phyloP scores from a whole-genome alignment of 1,140 invertebrate species.

The Caerostris extrusa region DNA sequence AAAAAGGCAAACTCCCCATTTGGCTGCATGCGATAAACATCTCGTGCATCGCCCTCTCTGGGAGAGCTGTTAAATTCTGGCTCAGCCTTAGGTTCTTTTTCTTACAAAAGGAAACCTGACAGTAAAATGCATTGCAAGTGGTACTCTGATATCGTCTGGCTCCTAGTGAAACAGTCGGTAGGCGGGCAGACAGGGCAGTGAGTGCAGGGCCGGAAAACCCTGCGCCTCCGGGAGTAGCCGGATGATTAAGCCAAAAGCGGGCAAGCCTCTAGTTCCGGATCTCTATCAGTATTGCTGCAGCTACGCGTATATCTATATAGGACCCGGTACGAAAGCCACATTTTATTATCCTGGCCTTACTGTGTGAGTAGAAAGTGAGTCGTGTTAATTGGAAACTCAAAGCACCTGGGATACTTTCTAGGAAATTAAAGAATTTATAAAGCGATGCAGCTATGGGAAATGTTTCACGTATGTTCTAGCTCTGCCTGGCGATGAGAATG shows the following conservation, averaged over 20 bases:
- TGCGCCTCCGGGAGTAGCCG: slow-evolving; percentile 27
- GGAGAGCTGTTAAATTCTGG: slow-evolving; percentile 73
- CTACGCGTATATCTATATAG: slow-evolving; percentile 21
- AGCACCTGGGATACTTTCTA: not conserved
- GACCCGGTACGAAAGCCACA: not conserved
- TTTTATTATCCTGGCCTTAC: not conserved
- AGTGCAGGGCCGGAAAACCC: slow-evolving; percentile 45
- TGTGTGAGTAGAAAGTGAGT: not conserved
- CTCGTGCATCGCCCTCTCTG: slow-evolving; percentile 46
- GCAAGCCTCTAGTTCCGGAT: slow-evolving; percentile 27
- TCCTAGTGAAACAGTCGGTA: slow-evolving; percentile 39
- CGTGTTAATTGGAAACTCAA: not conserved
- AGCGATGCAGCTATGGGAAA: too few relatives aligned
- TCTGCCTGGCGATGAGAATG: too few relatives aligned
- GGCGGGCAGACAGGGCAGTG: slow-evolving; percentile 5
- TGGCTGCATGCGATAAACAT: slow-evolving; percentile 68
- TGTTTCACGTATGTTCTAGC: too few relatives aligned
- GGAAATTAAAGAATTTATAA: slow-evolving; percentile 29
- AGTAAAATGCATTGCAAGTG: slow-evolving; percentile 67
- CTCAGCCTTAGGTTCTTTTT: slow-evolving; percentile 57
- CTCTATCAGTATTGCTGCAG: not conserved
- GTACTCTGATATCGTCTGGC: slow-evolving; percentile 63
- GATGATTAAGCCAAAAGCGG: slow-evolving; percentile 70
- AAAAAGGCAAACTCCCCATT: slow-evolving; percentile 57
- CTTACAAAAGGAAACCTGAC: slow-evolving; percentile 64